Base-by-base conservation (phyloP, 2,888 invertebrate species). In the Nematopogon swammerdamellus region DNA sequence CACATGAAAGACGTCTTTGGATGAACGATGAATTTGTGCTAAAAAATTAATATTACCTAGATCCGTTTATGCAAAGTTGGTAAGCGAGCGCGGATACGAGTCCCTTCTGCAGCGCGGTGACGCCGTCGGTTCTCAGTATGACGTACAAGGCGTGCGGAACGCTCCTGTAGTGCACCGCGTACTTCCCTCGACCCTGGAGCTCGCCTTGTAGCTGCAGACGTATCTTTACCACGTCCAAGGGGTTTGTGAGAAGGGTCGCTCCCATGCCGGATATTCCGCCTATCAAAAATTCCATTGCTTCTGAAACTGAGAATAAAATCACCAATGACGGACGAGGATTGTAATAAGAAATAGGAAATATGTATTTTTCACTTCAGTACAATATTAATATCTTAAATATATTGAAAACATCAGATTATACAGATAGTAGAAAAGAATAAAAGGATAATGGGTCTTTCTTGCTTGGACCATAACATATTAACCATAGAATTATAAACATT, bases 131-230 rank as follows among this genome's bases (percentile, higher is more conserved):
- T 58, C 83, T 83, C 0, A 81, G 85, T 42, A 93, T 87, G 0
- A 86, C 81, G 57, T 85, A 83, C 49, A 85, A 85, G 0, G 89
- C 89, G 62, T 89, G 88, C 25, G 88, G 62, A 1, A 89, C 83
- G 57, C 89, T 88, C 51, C 82, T 84, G 59, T 87, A 87, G 45
- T 85, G 83, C 47, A 80, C 80, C 11, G 76, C 75, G 60, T 90
- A 88, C 1, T 84, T 71, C 1, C 90, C 89, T 46, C 83, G 76
- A 1, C 85, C 83, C 53, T 82, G 79, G 18, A 91, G 62, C 67
- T 91, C 87, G 2, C 87, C 87, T 64, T 92, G 91, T 14, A 92
- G 72, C 63, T 92, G 91, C 66, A 91, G 84, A 36, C 91, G 80
- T 8, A 87, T 90, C 70, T 92, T 92, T 18, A 91, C 80, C 8